A percentile compares a stretch with the other conserved stretches of the same genome.
phyloP scores from a whole-genome alignment of 2,113 vertebrate species.

The Stegastes partitus region DNA sequence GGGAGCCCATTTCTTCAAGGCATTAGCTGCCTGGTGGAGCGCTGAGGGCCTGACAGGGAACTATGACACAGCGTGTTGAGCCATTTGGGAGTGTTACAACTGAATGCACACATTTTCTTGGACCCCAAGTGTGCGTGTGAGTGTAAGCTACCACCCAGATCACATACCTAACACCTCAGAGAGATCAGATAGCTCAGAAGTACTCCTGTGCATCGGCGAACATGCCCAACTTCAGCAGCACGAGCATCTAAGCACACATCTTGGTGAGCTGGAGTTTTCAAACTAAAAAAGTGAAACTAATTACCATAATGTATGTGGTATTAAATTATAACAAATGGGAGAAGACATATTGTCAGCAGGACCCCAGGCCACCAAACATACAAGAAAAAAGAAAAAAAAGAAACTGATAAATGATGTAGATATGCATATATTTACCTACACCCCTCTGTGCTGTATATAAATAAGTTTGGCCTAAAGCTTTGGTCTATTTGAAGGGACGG shows the following conservation, averaged over 20 bases:
- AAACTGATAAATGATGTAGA: constrained; percentile 74
- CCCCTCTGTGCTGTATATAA: constrained; percentile 67
- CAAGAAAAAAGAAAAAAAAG: constrained; percentile 48
- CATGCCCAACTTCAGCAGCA: background rate
- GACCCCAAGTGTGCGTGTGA: constrained; percentile 23
- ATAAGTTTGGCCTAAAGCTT: constrained; percentile 73
- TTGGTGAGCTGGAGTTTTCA: constrained; percentile 11
- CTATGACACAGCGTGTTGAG: constrained; percentile 72
- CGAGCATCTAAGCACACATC: constrained; percentile 4
- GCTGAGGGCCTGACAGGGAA: constrained; percentile 74
- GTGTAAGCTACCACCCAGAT: constrained; percentile 31
- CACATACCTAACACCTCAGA: constrained; percentile 31
- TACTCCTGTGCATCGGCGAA: background rate
- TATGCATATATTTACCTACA: constrained; percentile 53
- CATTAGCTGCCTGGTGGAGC: constrained; percentile 82
- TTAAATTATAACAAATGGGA: constrained; percentile 46
- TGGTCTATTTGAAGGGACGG: constrained; percentile 59
- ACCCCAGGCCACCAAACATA: constrained; percentile 40
- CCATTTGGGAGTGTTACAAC: constrained; percentile 67
- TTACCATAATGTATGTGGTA: background rate
- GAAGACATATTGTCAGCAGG: constrained; percentile 47
- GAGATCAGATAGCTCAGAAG: constrained; percentile 11
- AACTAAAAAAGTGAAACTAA: constrained; percentile 8
- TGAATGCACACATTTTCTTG: constrained; percentile 52
- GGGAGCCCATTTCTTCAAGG: constrained; percentile 77